A percentile compares a stretch with the other conserved stretches of the same genome.
Conservation (phyloP, 1,140 invertebrate species). For the Eulimnadia texana region DNA sequence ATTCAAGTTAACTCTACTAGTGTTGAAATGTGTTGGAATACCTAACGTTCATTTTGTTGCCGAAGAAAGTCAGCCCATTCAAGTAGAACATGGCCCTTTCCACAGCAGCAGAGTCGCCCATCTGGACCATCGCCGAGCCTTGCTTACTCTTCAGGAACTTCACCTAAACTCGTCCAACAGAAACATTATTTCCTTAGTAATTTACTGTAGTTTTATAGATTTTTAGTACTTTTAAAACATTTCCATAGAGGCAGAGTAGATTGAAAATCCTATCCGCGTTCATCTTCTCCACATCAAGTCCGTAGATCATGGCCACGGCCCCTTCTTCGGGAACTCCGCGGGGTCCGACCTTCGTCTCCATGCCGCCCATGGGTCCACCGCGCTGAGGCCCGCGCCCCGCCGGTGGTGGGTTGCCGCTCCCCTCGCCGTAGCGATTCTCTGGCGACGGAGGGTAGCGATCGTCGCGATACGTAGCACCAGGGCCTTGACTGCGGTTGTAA, state of each 20-base stretch:
- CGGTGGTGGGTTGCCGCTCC: not conserved
- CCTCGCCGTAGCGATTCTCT: slow-evolving; percentile 9
- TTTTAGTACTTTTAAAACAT: slow-evolving; percentile 70
- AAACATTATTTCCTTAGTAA: not conserved
- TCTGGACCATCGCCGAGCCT: slow-evolving; percentile 98
- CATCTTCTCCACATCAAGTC: slow-evolving; percentile 77
- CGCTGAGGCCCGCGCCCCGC: not conserved
- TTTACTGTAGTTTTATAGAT: not conserved
- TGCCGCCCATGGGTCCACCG: slow-evolving; percentile 26
- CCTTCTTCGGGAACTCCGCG: slow-evolving; percentile 35
- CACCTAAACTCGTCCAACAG: slow-evolving; percentile 50
- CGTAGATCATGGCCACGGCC: slow-evolving; percentile 95
- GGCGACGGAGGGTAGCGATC: not conserved
- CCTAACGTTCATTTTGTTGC: slow-evolving; percentile 44
- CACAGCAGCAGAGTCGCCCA: slow-evolving; percentile 89
- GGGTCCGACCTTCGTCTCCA: slow-evolving; percentile 30
- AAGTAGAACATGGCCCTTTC: slow-evolving; percentile 87
- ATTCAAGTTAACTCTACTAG: not conserved
- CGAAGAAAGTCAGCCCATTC: slow-evolving; percentile 77
- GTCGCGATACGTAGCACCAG: not conserved
- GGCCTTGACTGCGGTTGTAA: not conserved
- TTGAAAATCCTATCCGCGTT: slow-evolving; percentile 97
- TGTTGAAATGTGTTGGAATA: slow-evolving; percentile 24
- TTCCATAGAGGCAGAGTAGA: slow-evolving; percentile 95
- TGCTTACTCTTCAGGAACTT: slow-evolving; percentile 98